Conservation (phyloP, 2,888 invertebrate species). For the Ecliptopera silaceata region DNA sequence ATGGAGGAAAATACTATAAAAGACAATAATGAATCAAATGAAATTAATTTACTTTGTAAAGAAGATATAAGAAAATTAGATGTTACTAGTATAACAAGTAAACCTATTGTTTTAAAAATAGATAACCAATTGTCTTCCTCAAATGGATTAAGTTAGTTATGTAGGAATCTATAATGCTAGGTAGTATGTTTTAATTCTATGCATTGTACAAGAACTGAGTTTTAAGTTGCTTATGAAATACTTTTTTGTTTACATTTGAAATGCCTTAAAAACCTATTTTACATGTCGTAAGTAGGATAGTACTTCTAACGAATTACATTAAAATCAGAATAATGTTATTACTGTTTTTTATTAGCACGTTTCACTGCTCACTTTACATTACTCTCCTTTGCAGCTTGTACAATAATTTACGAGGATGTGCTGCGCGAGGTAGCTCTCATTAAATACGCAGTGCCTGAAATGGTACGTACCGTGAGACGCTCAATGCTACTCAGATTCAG, state of each 20-base stretch:
- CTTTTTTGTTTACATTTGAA: conserved; percentile 17
- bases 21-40: conserved; percentile 22
- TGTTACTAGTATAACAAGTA: conserved; percentile 11
- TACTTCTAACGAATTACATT: conserved; percentile 6
- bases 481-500: no score
- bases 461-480: no score
- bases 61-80: conserved; percentile 19
- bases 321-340: conserved; percentile 12
- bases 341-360: background rate
- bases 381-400: no score
- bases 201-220: conserved; percentile 21
- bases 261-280: conserved; percentile 11
- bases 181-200: conserved; percentile 20
- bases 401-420: no score
- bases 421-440: no score
- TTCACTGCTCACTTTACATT: no score
- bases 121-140: conserved; percentile 19
- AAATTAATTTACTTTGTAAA: conserved; percentile 21
- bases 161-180: conserved; percentile 4
- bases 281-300: conserved; percentile 6
- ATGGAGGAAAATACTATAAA: conserved; percentile 1
- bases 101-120: conserved; percentile 13
- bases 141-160: conserved; percentile 24
- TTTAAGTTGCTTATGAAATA: conserved; percentile 17
- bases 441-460: no score